Conservation (phyloP, 2,113 vertebrate genomes). For the Conger conger region DNA sequence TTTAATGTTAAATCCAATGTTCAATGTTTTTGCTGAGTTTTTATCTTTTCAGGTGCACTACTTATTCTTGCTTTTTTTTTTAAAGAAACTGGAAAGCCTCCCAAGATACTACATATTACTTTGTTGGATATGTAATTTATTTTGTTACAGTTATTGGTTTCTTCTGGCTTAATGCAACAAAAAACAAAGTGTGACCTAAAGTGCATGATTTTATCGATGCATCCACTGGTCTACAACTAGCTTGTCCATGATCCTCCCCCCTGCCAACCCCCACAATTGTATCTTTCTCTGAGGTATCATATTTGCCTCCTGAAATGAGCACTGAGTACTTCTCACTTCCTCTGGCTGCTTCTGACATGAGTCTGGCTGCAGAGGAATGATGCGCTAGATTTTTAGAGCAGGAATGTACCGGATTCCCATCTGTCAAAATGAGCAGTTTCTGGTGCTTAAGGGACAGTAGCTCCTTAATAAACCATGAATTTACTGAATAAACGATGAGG, state of each 20-base stretch:
- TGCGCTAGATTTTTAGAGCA: background rate
- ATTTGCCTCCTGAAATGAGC: background rate
- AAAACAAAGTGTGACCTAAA: background rate
- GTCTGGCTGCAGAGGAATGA: background rate
- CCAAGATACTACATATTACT: too few relatives aligned
- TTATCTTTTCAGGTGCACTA: background rate
- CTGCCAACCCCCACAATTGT: background rate
- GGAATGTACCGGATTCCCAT: background rate
- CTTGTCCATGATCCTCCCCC: background rate
- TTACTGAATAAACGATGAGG: slow-evolving; percentile 4
- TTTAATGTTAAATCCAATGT: too few relatives aligned
- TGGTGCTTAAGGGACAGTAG: background rate
- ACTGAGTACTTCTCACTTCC: background rate
- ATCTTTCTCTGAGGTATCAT: background rate
- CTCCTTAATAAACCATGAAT: slow-evolving; percentile 1
- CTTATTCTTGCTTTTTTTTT: too few relatives aligned
- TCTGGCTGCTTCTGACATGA: background rate
- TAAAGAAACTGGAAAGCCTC: too few relatives aligned
- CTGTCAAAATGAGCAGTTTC: slow-evolving; percentile 1
- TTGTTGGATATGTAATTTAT: background rate
- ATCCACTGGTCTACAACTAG: background rate
- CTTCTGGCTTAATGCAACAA: background rate
- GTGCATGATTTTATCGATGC: background rate
- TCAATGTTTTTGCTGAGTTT: background rate
- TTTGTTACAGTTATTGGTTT: background rate